These are phyloP conservation scores for Leptonema lineaticorne DNA, from an alignment of 1,140 invertebrate genomes.

Conservation along the genomic window DNA sequence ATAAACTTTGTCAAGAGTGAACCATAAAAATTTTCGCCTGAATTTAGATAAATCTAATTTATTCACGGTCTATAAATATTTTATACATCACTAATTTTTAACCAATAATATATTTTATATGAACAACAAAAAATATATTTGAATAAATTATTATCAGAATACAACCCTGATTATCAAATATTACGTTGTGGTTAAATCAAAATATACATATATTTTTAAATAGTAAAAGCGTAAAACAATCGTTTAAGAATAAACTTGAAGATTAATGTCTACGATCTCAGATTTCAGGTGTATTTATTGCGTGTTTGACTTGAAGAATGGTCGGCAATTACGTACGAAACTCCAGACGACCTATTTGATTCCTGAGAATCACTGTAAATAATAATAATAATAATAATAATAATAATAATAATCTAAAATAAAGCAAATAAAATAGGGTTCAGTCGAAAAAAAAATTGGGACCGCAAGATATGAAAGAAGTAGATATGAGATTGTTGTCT, in stretches of 20 bases:
- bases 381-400: too few species aligned
- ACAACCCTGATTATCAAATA: too few species aligned
- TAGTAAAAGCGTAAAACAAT: not conserved
- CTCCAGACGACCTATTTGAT: conserved; percentile 24
- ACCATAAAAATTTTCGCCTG: too few species aligned
- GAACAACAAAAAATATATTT: too few species aligned
- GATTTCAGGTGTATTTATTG: conserved; percentile 30
- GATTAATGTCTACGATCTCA: conserved; percentile 21
- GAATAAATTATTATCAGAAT: too few species aligned
- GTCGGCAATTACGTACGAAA: conserved; percentile 26
- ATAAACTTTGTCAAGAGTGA: too few species aligned
- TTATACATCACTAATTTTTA: too few species aligned
- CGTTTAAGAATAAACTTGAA: conserved; percentile 1
- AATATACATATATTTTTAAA: too few species aligned
- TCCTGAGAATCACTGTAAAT: conserved; percentile 4
- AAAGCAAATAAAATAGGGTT: not conserved
- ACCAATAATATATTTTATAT: too few species aligned
- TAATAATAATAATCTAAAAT: not conserved
- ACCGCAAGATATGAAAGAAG: not conserved
- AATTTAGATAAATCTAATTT: too few species aligned
- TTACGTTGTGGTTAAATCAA: too few species aligned
- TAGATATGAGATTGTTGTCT: not conserved
- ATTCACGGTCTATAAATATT: too few species aligned
- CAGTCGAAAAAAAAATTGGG: not conserved
- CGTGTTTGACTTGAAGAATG: conserved; percentile 30